These are phyloP conservation scores for Drosophila baimaii DNA, from an alignment of 1,140 invertebrate species.

Conservation along the genomic window DNA sequence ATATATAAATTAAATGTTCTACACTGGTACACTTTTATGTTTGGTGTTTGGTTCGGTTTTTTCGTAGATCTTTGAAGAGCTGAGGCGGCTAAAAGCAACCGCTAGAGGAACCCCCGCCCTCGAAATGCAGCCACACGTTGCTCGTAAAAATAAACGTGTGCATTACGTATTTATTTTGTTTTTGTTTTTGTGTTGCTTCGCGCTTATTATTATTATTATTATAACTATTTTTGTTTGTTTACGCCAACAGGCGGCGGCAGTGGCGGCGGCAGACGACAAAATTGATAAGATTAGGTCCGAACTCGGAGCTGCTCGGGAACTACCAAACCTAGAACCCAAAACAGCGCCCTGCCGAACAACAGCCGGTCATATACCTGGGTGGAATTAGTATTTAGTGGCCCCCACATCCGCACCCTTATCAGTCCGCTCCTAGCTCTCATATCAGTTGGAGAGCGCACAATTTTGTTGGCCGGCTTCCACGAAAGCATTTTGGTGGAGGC, in stretches of 20 bases:
- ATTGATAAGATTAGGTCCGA: slow-evolving; percentile 65
- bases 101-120: slow-evolving; percentile 8
- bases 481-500: slow-evolving; percentile 38
- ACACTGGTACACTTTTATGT: slow-evolving; percentile 21
- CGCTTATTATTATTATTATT: slow-evolving; percentile 55
- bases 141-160: slow-evolving; percentile 40
- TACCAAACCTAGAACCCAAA: slow-evolving; percentile 39
- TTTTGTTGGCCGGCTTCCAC: slow-evolving; percentile 50
- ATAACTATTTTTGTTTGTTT: slow-evolving; percentile 76
- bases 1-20: slow-evolving; percentile 26
- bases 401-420: slow-evolving; percentile 41
- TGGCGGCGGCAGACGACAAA: slow-evolving; percentile 41
- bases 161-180: slow-evolving; percentile 38
- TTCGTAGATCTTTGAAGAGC: slow-evolving; percentile 12
- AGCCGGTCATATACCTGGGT: slow-evolving; percentile 58
- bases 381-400: slow-evolving; percentile 53
- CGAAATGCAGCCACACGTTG: slow-evolving; percentile 36
- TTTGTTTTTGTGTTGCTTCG: slow-evolving; percentile 48
- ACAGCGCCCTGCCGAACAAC: slow-evolving; percentile 30
- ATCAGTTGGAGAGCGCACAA: slow-evolving; percentile 42
- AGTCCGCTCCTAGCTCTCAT: slow-evolving; percentile 1
- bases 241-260: slow-evolving; percentile 33
- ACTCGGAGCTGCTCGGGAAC: slow-evolving; percentile 5
- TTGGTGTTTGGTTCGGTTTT: slow-evolving; percentile 8
- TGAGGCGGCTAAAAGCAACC: slow-evolving; percentile 12